Percentiles rank a stretch among this genome's conserved stretches.
These are phyloP conservation scores for Cecidostiba fungosa DNA, from an alignment of 2,888 invertebrate species.

Conservation along the genomic window DNA sequence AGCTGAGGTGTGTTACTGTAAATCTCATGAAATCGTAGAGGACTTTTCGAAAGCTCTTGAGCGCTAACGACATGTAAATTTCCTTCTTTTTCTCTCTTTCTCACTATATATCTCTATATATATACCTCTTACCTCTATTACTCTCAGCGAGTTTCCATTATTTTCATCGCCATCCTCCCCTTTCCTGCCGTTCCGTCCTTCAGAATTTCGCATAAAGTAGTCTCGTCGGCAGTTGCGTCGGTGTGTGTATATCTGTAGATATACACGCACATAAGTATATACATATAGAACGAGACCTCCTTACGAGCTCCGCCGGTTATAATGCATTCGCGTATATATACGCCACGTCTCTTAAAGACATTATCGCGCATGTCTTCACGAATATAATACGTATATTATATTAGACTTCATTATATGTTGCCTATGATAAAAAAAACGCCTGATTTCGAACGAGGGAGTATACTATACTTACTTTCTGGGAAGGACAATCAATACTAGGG, in stretches of 20 bases:
- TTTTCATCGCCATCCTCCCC: constrained; percentile 35
- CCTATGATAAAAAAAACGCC: too few species aligned
- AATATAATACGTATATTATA: background rate
- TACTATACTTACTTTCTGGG: background rate
- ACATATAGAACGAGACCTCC: background rate
- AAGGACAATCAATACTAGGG: background rate
- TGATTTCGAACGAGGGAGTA: background rate
- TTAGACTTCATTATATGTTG: too few species aligned
- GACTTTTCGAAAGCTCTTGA: constrained; percentile 8
- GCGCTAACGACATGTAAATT: constrained; percentile 48
- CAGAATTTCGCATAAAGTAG: constrained; percentile 51
- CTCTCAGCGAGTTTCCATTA: background rate
- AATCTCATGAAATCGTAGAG: constrained; percentile 29
- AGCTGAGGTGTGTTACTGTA: constrained; percentile 6
- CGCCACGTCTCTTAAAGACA: too few species aligned
- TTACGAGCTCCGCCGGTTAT: constrained; percentile 1
- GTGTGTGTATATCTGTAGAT: background rate
- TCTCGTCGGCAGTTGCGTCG: constrained; percentile 26
- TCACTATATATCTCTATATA: background rate
- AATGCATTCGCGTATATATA: constrained; percentile 9
- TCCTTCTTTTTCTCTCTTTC: background rate
- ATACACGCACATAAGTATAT: too few species aligned
- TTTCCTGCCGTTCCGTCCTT: constrained; percentile 53
- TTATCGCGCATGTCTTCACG: background rate
- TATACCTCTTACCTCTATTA: background rate